phyloP scores from a whole-genome alignment of 1,140 invertebrate species.

The Scaptomyza graminum region DNA sequence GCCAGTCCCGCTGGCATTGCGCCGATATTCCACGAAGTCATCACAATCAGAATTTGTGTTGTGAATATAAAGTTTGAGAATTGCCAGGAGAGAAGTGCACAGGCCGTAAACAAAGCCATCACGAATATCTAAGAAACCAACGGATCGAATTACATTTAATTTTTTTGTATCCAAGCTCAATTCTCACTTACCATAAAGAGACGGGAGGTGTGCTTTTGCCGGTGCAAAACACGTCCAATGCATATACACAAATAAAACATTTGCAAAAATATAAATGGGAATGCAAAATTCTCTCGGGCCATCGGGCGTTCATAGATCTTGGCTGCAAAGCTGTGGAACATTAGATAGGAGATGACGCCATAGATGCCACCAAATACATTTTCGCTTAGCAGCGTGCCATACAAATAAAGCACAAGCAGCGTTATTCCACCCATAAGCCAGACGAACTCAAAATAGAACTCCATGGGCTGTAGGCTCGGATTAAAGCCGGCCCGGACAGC shows the following conservation, averaged over 20 bases:
- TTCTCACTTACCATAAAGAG: constrained; percentile 60
- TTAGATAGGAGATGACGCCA: constrained; percentile 79
- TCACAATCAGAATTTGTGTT: constrained; percentile 75
- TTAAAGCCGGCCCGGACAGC: constrained; percentile 64
- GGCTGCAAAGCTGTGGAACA: constrained; percentile 80
- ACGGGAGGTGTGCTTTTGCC: constrained; percentile 56
- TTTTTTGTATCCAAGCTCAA: background rate
- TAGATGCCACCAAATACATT: constrained; percentile 81
- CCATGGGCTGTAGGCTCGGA: constrained; percentile 73
- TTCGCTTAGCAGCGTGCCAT: constrained; percentile 75
- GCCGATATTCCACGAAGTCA: constrained; percentile 61
- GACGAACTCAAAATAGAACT: constrained; percentile 81
- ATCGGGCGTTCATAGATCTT: constrained; percentile 78
- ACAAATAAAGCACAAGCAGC: constrained; percentile 76
- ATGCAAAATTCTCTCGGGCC: constrained; percentile 81
- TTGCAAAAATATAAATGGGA: constrained; percentile 80
- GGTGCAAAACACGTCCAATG: constrained; percentile 62
- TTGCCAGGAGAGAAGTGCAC: constrained; percentile 76
- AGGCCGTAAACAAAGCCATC: constrained; percentile 69
- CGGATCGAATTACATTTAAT: background rate
- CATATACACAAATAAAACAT: constrained; percentile 80
- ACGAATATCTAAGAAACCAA: constrained; percentile 58
- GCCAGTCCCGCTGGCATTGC: constrained; percentile 43
- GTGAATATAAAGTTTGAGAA: constrained; percentile 79
- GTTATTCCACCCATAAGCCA: constrained; percentile 82